Percentiles rank a stretch among this genome's conserved stretches.
Conservation (phyloP, 2,797 vertebrate species). For the Gobionotothen gibberifrons region DNA sequence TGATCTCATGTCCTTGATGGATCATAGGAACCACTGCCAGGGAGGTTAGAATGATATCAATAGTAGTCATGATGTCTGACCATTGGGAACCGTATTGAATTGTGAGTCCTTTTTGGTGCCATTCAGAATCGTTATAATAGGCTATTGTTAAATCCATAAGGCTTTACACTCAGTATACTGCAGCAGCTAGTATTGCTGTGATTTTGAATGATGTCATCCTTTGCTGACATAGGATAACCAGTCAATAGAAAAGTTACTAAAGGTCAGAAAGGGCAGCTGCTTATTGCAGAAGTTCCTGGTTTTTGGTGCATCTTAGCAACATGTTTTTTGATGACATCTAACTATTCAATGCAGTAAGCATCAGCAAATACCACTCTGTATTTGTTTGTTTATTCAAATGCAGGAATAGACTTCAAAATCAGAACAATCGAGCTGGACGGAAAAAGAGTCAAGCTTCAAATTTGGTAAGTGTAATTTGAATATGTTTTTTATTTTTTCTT, state of each 20-base stretch:
- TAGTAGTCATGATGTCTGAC: neutral
- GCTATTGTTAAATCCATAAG: neutral
- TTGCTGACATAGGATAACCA: neutral
- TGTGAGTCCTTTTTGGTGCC: neutral
- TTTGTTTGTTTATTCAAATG: constrained; percentile 68
- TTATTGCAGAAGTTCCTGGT: neutral
- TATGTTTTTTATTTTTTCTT: neutral
- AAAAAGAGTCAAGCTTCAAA: constrained; percentile 98
- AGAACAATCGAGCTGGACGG: constrained; percentile 97
- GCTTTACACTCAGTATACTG: neutral
- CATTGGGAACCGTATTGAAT: neutral
- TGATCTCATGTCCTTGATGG: constrained; percentile 54
- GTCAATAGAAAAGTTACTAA: neutral
- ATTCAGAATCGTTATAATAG: neutral
- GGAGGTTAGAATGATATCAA: constrained; percentile 22
- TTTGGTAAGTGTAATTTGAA: constrained; percentile 88
- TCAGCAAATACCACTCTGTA: neutral
- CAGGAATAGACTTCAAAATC: constrained; percentile 99
- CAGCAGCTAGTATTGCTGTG: neutral
- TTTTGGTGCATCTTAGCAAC: neutral
- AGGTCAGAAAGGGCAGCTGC: neutral
- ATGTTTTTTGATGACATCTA: constrained; percentile 3
- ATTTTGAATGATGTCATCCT: constrained; percentile 9
- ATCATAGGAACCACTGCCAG: constrained; percentile 7
- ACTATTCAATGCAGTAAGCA: constrained; percentile 20